Evolutionary conservation across 2,888 invertebrate genomes (phyloP), one percentile per base, ranked within the genome.

Genomic region (Epistrophella euchroma): DNA sequence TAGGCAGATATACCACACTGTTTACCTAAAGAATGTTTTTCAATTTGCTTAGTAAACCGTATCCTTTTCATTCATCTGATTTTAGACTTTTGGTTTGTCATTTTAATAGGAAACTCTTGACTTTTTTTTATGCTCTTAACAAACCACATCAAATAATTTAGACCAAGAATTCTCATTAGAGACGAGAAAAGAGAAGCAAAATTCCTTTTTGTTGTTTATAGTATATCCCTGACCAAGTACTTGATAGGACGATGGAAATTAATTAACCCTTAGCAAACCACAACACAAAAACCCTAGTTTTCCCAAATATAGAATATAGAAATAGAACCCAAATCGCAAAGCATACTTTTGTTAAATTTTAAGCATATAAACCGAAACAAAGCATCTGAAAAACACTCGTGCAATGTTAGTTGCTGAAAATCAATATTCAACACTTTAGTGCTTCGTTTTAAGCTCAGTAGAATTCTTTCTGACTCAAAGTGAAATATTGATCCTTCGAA

Each of bases 231-330:
- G 60, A 60, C 60, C 40, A 40, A 60, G 60, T 37, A 58, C 60
- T 60, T 60, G 22, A 60, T 60, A 60, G 37, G 60, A 60, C 37
- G 37, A 60, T 56, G 62, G 45, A 62, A 62, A 62, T 62, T 62
- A 62, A 62, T 62, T 62, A 28, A 62, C 62, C 62, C 62, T 62
- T 62, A 43, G 43, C 62, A 62, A 62, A 62, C 62, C 62, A 43
- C 62, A 62, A 62, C 43, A 62, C 43, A 43, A 43, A 62, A 25
- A 62, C 62, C 62, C 25, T 62, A 28, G 25, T 43, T 43, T 43
- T 28, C 43, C 25, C 25, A 43, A 25, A 62, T 17, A 43, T 32
- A 32, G 0, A 6, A 32, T 32, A 32, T 40, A 43, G 1, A n/a
- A 37, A 6, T n/a, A 25, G 22, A 43, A 40, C 62, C 40, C 43